Conservation (phyloP, 2,797 vertebrate species). For the Syngnathus acus region DNA sequence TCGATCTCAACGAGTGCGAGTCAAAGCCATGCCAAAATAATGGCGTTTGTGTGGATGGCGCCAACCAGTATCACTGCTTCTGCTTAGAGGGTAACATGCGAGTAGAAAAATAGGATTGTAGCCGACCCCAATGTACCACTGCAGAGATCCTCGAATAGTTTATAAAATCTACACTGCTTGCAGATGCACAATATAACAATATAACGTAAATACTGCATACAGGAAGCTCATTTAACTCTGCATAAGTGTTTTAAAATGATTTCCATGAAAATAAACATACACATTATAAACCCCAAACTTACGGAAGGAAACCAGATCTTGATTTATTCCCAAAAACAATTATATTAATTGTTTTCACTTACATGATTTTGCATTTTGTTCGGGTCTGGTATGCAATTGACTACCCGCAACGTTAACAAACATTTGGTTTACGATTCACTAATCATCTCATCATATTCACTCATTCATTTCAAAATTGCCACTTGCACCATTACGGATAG, state of each 20-base stretch:
- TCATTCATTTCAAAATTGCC: constrained; percentile 31
- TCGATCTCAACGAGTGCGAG: constrained; percentile 69
- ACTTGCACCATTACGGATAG: constrained; percentile 53
- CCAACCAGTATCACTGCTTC: constrained; percentile 68
- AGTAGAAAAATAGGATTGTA: constrained; percentile 10
- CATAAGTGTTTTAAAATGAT: no score
- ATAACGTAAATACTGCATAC: not conserved
- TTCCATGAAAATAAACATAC: no score
- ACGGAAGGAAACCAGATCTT: no score
- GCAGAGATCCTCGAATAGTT: not conserved
- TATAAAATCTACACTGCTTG: not conserved
- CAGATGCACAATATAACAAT: not conserved
- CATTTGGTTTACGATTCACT: constrained; percentile 21
- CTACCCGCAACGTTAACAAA: constrained; percentile 17
- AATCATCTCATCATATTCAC: constrained; percentile 22
- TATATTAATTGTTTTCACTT: not conserved
- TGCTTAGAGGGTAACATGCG: constrained; percentile 63
- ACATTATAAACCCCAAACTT: no score
- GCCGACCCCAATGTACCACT: not conserved
- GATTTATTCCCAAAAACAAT: no score
- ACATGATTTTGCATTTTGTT: not conserved
- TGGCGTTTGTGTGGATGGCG: constrained; percentile 56
- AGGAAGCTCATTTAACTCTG: not conserved
- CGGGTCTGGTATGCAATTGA: constrained; percentile 4
- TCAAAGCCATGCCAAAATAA: constrained; percentile 69